phyloP scores from a whole-genome alignment of 2,888 invertebrate species.

The Sphecodes monilicornis region DNA sequence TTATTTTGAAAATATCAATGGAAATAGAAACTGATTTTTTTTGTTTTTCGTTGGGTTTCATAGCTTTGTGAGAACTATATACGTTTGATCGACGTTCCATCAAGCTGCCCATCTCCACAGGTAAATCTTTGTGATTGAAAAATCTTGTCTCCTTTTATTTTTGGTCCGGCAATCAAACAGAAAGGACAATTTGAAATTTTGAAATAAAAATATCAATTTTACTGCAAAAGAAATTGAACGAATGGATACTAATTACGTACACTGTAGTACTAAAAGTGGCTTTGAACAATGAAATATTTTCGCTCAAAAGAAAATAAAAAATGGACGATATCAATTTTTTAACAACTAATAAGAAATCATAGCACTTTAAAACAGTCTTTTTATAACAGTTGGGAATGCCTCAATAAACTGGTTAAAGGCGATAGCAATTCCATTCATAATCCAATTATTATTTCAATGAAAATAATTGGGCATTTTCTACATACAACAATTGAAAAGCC shows the following conservation, averaged over 20 bases:
- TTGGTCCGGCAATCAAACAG: neutral
- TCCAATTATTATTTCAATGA: no score
- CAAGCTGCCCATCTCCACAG: neutral
- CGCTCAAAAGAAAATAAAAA: no score
- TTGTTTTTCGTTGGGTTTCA: neutral
- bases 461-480: neutral
- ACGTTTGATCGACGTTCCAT: neutral
- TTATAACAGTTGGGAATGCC: no score
- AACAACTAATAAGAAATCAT: neutral
- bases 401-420: no score
- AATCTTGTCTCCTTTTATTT: neutral
- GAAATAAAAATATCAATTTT: neutral
- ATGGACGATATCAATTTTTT: neutral
- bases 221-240: neutral
- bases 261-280: neutral
- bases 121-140: neutral
- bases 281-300: neutral
- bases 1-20: no score
- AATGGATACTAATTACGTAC: neutral
- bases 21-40: neutral
- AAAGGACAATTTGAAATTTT: neutral
- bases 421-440: no score
- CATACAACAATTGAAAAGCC: neutral
- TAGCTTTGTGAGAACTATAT: neutral
- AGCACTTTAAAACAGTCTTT: no score